Evolutionary conservation across 2,797 vertebrate species (phyloP).

Genomic region (Nannoperca obscura): DNA sequence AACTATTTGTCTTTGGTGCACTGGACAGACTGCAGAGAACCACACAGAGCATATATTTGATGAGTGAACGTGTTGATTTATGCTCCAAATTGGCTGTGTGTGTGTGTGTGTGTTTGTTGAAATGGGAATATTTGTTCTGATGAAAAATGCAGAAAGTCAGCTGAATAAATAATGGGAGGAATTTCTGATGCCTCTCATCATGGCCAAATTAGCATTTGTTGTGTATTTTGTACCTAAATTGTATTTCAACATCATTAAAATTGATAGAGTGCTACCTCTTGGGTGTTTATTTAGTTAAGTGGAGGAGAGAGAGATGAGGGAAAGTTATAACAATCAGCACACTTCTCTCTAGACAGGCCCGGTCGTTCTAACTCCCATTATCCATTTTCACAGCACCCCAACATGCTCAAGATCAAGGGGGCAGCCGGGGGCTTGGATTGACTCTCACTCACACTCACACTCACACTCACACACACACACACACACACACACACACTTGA

Average conservation of each 20-base stretch:
- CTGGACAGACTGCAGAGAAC: slow-evolving; percentile 80
- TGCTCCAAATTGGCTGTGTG: slow-evolving; percentile 78
- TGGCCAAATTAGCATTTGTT: slow-evolving; percentile 87
- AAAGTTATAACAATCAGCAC: slow-evolving; percentile 87
- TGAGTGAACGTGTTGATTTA: slow-evolving; percentile 84
- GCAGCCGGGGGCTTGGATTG: slow-evolving; percentile 85
- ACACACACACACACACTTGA: slow-evolving; percentile 73
- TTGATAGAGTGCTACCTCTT: slow-evolving; percentile 85
- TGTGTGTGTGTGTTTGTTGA: slow-evolving; percentile 79
- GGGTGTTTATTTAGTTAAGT: slow-evolving; percentile 87
- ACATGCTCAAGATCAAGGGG: slow-evolving; percentile 89
- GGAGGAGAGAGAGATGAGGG: slow-evolving; percentile 83
- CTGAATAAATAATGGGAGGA: slow-evolving; percentile 87
- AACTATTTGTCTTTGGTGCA: slow-evolving; percentile 83
- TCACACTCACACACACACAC: slow-evolving; percentile 32
- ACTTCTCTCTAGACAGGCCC: slow-evolving; percentile 80
- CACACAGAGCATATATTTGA: slow-evolving; percentile 84
- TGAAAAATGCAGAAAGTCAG: slow-evolving; percentile 89
- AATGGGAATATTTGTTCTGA: slow-evolving; percentile 89
- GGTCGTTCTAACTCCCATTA: slow-evolving; percentile 83
- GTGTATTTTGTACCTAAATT: slow-evolving; percentile 87
- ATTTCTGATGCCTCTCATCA: slow-evolving; percentile 86
- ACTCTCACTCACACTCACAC: slow-evolving; percentile 50
- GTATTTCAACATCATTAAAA: slow-evolving; percentile 89
- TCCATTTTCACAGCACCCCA: slow-evolving; percentile 87